phyloP scores from a whole-genome alignment of 2,113 vertebrate species.

The Rhagologus leucostigma region DNA sequence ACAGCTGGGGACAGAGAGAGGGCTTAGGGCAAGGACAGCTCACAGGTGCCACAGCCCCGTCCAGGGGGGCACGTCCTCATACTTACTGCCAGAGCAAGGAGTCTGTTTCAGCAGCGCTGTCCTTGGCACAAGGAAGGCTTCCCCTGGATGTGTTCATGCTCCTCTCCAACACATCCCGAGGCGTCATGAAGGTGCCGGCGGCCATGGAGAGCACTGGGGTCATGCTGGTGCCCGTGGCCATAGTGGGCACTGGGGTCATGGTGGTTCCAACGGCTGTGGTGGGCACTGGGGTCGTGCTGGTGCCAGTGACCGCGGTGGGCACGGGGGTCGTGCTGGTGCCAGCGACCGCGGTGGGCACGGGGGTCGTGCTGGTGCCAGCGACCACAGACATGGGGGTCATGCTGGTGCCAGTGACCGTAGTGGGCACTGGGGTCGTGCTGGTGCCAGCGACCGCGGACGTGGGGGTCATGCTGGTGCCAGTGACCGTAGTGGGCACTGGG shows the following conservation, averaged over 20 bases:
- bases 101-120: conserved; percentile 55
- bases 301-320: not conserved
- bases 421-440: not conserved
- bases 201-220: not conserved
- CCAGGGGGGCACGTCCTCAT: rapidly evolving
- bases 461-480: not conserved
- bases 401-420: rapidly evolving
- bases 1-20: conserved; percentile 62
- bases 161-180: conserved; percentile 34
- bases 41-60: rapidly evolving
- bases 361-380: not conserved
- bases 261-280: rapidly evolving
- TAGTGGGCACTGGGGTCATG: rapidly evolving
- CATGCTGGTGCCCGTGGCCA: not conserved
- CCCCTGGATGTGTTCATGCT: conserved; percentile 24
- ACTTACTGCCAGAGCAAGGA: conserved; percentile 71
- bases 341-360: not conserved
- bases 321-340: not conserved
- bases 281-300: not conserved
- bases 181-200: conserved; percentile 51
- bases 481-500: rapidly evolving
- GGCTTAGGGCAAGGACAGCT: not conserved
- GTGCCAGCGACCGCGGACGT: not conserved
- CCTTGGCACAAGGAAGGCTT: not conserved
- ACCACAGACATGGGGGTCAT: not conserved